Evolutionary conservation across 2,797 vertebrate genomes (phyloP), one percentile per base, ranked within the genome.

Genomic region (Valencia hispanica): DNA sequence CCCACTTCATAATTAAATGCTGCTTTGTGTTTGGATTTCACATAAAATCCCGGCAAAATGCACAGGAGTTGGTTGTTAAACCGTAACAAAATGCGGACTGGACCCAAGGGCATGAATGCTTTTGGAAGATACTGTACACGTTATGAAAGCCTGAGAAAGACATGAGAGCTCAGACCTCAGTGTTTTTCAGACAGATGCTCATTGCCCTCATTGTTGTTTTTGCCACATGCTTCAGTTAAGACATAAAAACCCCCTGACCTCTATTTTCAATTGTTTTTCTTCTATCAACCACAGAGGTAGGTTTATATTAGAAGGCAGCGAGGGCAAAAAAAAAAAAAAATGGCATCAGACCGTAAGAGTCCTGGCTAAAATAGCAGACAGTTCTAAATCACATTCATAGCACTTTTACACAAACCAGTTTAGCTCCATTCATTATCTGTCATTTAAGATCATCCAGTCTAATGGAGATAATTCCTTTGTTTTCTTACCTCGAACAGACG

Each of bases 401-500:
- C 36, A 10, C 1, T 20, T 70, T 18, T 63, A 32, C 32, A 72
- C 36, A 39, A 66, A 43, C 22, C 6, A 41, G 36, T 9, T 20
- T 57, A 9, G 18, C 32, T 73, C 17, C 36, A 45, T 41, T 74
- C 9, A 36, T 81, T 43, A 73, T 0, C 20, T 6, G 7, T 50
- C 47, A 65, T 7, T 1, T 18, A 3, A 39, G 25, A 25, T 69
- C 17, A 73, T 48, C 65, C 25, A 1, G 34, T 68, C 55, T 34
- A 12, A 53, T 30, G 4, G 30, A 17, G 0, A 47, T 14, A 25
- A 30, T 22, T 36, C n/a, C 25, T 45, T 22, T 30, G 20, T 0
- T n/a, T 68, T 79, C 1, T 74, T 30, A 83, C 25, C 25, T 3
- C 82, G 76, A 79, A 72, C 88, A 99, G 98, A 99, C 94, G 98